Conservation (phyloP, 2,113 vertebrate genomes). For the Nothobranchius furzeri region DNA sequence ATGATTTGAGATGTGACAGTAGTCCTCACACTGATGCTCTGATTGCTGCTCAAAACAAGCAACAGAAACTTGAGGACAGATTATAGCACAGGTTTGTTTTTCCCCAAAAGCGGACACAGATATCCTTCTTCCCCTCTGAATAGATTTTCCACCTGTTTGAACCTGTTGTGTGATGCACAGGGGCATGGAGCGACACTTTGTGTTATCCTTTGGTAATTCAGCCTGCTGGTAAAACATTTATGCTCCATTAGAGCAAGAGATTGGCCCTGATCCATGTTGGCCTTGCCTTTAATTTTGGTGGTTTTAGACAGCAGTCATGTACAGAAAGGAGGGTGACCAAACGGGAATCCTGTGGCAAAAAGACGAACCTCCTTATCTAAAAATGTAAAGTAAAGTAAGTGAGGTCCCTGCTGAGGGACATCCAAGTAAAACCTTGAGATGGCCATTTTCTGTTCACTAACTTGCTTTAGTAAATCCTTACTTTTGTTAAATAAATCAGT, state of each 20-base stretch:
- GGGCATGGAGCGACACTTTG: conserved; percentile 59
- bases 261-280: conserved; percentile 71
- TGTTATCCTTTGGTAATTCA: conserved; percentile 73
- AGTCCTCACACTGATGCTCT: too few relatives aligned
- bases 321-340: conserved; percentile 49
- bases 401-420: too few relatives aligned
- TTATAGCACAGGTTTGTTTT: neutral
- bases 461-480: too few relatives aligned
- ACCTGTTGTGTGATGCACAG: conserved; percentile 67
- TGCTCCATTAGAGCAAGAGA: conserved; percentile 73
- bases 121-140: conserved; percentile 52
- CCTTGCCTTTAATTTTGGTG: conserved; percentile 63
- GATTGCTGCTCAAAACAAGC: neutral
- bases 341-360: conserved; percentile 48
- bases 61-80: neutral
- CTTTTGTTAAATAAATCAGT: too few relatives aligned
- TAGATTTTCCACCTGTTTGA: conserved; percentile 77
- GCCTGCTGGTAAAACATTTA: conserved; percentile 70
- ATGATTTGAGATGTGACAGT: too few relatives aligned
- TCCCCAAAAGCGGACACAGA: conserved; percentile 24
- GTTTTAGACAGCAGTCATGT: conserved; percentile 63
- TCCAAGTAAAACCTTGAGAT: too few relatives aligned
- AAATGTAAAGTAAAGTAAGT: too few relatives aligned
- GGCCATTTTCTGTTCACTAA: too few relatives aligned
- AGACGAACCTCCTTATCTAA: conserved; percentile 44